A percentile compares a stretch with the other conserved stretches of the same genome.
Conservation (phyloP, 2,888 invertebrate species). For the Agonum fuliginosum region DNA sequence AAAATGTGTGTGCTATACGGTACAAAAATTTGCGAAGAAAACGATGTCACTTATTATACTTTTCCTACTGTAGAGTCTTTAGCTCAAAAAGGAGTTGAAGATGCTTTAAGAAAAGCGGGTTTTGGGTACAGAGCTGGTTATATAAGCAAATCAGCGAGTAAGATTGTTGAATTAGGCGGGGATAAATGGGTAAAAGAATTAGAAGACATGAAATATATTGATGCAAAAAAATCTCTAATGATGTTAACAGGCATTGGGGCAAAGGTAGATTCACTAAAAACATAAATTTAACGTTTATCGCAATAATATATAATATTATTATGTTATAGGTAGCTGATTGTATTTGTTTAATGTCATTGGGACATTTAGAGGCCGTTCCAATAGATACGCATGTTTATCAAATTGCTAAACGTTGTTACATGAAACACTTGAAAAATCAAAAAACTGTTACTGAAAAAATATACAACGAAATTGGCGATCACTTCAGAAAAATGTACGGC, state of each 20-base stretch:
- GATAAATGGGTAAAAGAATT: slow-evolving; percentile 83
- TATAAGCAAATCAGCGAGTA: slow-evolving; percentile 84
- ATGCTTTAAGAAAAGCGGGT: slow-evolving; percentile 81
- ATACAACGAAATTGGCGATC: slow-evolving; percentile 89
- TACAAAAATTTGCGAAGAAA: slow-evolving; percentile 79
- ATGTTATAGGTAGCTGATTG: slow-evolving; percentile 92
- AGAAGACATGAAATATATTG: slow-evolving; percentile 80
- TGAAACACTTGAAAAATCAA: slow-evolving; percentile 83
- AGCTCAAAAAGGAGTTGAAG: slow-evolving; percentile 79
- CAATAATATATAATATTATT: not conserved
- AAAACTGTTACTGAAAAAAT: slow-evolving; percentile 88
- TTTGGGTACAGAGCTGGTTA: slow-evolving; percentile 94
- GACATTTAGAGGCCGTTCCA: slow-evolving; percentile 91
- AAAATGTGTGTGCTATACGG: slow-evolving; percentile 91
- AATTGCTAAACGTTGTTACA: slow-evolving; percentile 87
- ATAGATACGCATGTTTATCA: slow-evolving; percentile 98
- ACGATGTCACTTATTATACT: slow-evolving; percentile 80
- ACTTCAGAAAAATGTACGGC: slow-evolving; percentile 88
- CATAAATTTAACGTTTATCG: not conserved
- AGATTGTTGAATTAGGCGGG: slow-evolving; percentile 82
- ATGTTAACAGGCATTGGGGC: slow-evolving; percentile 92
- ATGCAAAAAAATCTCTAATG: slow-evolving; percentile 84
- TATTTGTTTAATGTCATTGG: slow-evolving; percentile 96
- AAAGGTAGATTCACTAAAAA: slow-evolving; percentile 78
- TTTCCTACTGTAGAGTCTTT: slow-evolving; percentile 87